Evolutionary conservation across 2,797 vertebrate genomes (phyloP), one percentile per base, ranked within the genome.

Genomic region (Anabas testudineus): DNA sequence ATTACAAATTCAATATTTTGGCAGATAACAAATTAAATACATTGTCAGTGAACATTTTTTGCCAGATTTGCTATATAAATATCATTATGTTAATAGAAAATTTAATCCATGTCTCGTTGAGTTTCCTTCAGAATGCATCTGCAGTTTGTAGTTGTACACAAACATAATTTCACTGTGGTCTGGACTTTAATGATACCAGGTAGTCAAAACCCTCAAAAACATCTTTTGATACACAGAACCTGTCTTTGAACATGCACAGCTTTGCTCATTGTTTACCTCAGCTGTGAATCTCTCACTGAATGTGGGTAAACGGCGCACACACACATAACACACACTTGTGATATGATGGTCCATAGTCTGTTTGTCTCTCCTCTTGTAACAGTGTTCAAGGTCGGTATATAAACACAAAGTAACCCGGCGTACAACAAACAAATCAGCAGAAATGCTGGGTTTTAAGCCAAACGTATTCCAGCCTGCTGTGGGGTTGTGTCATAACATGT

Each of bases 381-480:
- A 61, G 57, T 74, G 62, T 82, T 81, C 86, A 88, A 88, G 87
- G 89, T 76, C 37, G 12, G 68, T 54, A 51, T 57, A 78, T 67
- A 76, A 74, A 67, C 69, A 58, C 88, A 87, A 88, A 85, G 83
- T 82, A 77, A 71, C 8, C 24, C 57, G 48, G 78, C 73, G 70
- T 39, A 47, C 43, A 67, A 76, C 82, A 84, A 89, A 89, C 80
- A 83, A 79, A 83, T 74, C 62, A 69, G 67, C 76, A 76, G 77
- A 79, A 74, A 78, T 32, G 21, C 30, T 16, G 22, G 46, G 54
- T 60, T 82, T 73, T 43, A 56, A 36, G 56, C 47, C 59, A 42
- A 16, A 19, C 49, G 28, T 22, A 45, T 42, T 3, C 64, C 34
- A 2, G 43, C 39, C 10, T 7, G 4, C 34, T 45, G 69, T 59